These are phyloP conservation scores for Disparrhopalites patrizii DNA, from an alignment of 2,888 invertebrate genomes.

Conservation along the genomic window DNA sequence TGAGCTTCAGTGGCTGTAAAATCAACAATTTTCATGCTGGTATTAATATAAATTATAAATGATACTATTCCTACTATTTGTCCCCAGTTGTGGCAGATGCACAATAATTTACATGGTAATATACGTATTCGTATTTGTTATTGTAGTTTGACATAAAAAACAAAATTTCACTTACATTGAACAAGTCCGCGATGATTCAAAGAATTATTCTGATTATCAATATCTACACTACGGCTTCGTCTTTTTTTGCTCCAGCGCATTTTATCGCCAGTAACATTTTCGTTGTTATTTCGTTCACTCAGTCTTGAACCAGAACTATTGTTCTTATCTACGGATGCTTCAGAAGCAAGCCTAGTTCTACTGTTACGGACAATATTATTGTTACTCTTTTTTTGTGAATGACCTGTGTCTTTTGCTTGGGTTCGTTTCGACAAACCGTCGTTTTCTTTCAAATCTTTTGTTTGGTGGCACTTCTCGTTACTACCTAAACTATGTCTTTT, in stretches of 20 bases:
- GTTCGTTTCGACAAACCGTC: background rate
- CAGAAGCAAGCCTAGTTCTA: background rate
- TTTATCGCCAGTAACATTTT: constrained; percentile 16
- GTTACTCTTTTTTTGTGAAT: background rate
- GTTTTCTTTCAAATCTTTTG: background rate
- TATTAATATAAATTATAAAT: too few species aligned
- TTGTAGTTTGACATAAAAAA: background rate
- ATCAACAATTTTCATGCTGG: too few species aligned
- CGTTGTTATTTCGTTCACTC: constrained; percentile 30
- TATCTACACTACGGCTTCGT: constrained; percentile 36
- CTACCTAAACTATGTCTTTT: background rate
- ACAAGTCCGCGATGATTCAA: constrained; percentile 22
- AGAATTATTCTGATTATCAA: constrained; percentile 26
- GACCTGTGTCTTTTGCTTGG: background rate
- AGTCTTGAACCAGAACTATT: constrained; percentile 23
- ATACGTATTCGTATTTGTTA: too few species aligned
- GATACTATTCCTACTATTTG: too few species aligned
- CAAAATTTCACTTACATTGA: constrained; percentile 10
- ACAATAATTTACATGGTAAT: too few species aligned
- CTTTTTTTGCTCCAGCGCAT: constrained; percentile 21
- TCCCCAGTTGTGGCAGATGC: too few species aligned
- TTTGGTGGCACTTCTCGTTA: background rate
- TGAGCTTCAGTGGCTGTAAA: constrained; percentile 22
- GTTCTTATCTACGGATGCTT: background rate
- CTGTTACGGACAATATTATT: background rate